phyloP scores from a whole-genome alignment of 2,113 vertebrate genomes.

The Atherinomorus stipes region DNA sequence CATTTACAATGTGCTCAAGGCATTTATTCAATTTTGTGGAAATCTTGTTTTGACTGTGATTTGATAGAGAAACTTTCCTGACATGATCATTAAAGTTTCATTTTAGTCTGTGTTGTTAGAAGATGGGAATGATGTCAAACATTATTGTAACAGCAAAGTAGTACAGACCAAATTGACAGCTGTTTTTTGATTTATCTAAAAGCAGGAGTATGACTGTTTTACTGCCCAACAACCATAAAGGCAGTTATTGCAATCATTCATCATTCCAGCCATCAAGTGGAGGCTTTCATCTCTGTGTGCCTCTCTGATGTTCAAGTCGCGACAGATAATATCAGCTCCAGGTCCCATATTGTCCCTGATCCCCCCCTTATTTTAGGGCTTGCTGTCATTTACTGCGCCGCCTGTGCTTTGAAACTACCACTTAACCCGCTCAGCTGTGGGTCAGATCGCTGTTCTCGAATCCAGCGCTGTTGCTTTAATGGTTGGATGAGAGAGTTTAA shows the following conservation, averaged over 20 bases:
- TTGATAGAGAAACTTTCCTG: constrained; percentile 29
- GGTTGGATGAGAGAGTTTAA: constrained; percentile 23
- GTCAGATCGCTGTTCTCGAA: constrained; percentile 28
- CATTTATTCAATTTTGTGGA: constrained; percentile 36
- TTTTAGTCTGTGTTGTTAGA: constrained; percentile 9
- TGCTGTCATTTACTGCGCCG: constrained; percentile 44
- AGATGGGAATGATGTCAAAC: constrained; percentile 31
- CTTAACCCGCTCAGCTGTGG: constrained; percentile 54
- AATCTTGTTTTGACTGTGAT: constrained; percentile 44
- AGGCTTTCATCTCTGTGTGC: constrained; percentile 51
- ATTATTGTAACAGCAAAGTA: constrained; percentile 2
- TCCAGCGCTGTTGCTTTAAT: constrained; percentile 31
- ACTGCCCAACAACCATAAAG: constrained; percentile 36
- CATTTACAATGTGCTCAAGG: constrained; percentile 20
- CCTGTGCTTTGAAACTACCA: constrained; percentile 36
- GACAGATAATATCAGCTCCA: constrained; percentile 55
- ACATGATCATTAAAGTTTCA: constrained; percentile 32
- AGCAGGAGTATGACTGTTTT: constrained; percentile 25
- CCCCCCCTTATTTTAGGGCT: constrained; percentile 24
- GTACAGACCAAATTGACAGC: constrained; percentile 5
- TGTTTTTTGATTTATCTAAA: constrained; percentile 39
- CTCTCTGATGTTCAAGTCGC: constrained; percentile 36
- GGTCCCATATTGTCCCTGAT: constrained; percentile 41
- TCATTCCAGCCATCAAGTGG: constrained; percentile 47
- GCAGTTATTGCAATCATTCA: constrained; percentile 57